Evolutionary conservation across 1,140 invertebrate genomes (phyloP).

Genomic region (Mya arenaria): DNA sequence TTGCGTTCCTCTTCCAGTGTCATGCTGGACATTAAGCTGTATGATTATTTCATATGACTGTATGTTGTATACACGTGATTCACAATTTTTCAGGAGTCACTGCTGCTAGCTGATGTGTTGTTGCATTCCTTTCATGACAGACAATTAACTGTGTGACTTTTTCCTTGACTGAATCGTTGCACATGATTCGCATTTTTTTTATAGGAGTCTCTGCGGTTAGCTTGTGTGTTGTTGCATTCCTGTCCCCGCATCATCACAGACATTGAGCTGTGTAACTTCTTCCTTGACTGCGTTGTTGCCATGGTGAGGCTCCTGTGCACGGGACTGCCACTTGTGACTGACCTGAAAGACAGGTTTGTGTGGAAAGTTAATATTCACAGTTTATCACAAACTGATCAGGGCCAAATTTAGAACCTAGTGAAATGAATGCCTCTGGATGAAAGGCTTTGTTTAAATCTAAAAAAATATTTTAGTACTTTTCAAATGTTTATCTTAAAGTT

Average conservation of each 20-base stretch:
- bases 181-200: no score
- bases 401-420: neutral
- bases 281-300: slow-evolving; percentile 59
- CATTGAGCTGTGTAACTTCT: slow-evolving; percentile 58
- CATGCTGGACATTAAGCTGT: no score
- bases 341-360: neutral
- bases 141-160: no score
- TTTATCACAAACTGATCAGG: neutral
- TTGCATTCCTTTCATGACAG: no score
- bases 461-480: neutral
- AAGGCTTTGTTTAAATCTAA: neutral
- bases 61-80: no score
- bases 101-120: no score
- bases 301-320: slow-evolving; percentile 64
- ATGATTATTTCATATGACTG: no score
- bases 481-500: neutral
- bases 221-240: no score
- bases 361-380: neutral
- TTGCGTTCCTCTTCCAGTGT: no score
- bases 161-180: no score
- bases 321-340: slow-evolving; percentile 23
- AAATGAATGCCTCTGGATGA: neutral
- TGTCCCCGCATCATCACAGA: slow-evolving; percentile 50
- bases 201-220: no score
- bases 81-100: no score